Evolutionary conservation across 1,140 invertebrate species (phyloP).

Genomic region (Charaxes varanes): DNA sequence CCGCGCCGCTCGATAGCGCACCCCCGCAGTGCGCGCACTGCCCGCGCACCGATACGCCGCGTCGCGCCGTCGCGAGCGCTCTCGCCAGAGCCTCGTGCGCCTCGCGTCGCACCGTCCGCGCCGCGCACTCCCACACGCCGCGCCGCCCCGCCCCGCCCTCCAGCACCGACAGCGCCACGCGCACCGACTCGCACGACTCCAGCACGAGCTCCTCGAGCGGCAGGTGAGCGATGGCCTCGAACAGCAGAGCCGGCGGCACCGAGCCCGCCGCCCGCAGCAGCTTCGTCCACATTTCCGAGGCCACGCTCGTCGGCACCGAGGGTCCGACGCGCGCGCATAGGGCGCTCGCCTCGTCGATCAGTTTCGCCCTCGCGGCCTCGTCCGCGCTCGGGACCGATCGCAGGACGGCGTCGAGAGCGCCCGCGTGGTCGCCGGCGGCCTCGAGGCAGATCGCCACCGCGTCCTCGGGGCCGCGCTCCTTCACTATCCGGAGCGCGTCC

Average conservation of each 20-base stretch:
- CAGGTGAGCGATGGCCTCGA: slow-evolving; percentile 45
- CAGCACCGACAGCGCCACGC: slow-evolving; percentile 31
- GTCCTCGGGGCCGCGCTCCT: slow-evolving; percentile 33
- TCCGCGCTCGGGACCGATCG: slow-evolving; percentile 19
- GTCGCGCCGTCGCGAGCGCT: slow-evolving; percentile 32
- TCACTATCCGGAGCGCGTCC: slow-evolving; percentile 45
- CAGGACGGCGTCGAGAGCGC: slow-evolving; percentile 38
- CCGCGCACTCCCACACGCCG: slow-evolving; percentile 30
- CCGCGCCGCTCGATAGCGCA: slow-evolving; percentile 12
- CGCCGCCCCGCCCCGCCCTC: slow-evolving; percentile 25
- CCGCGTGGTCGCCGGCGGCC: slow-evolving; percentile 42
- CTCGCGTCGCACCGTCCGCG: slow-evolving; percentile 31
- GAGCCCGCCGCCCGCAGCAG: slow-evolving; percentile 28
- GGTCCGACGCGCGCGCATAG: slow-evolving; percentile 41
- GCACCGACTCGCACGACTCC: slow-evolving; percentile 28
- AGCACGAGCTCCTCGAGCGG: slow-evolving; percentile 35
- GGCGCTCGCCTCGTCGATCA: slow-evolving; percentile 33
- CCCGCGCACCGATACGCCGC: slow-evolving; percentile 31
- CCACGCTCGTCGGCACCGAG: slow-evolving; percentile 29
- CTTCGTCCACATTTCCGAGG: slow-evolving; percentile 47
- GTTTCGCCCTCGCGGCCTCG: slow-evolving; percentile 13
- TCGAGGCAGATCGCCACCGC: slow-evolving; percentile 61
- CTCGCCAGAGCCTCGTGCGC: slow-evolving; percentile 40
- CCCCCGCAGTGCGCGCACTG: slow-evolving; percentile 30
- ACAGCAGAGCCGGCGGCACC: slow-evolving; percentile 36